Conservation (phyloP, 2,888 invertebrate genomes). For the Drosophila mimica region DNA sequence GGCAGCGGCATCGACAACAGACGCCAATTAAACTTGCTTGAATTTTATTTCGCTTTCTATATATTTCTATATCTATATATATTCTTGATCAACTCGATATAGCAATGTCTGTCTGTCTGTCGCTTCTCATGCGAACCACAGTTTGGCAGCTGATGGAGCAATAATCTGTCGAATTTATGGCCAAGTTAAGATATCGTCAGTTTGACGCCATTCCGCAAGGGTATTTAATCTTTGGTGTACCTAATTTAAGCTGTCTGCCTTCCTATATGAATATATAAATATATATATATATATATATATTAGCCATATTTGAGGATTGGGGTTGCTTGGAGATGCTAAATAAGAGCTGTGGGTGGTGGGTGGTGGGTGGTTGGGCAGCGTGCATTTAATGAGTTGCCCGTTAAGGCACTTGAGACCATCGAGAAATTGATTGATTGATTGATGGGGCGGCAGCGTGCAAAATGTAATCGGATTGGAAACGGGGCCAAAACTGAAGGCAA, state of each 20-base stretch:
- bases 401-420: constrained; percentile 55
- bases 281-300: neutral
- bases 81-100: too few species aligned
- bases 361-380: constrained; percentile 17
- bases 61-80: too few species aligned
- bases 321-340: neutral
- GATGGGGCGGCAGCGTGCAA: constrained; percentile 50
- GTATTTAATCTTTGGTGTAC: neutral
- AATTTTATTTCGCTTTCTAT: constrained; percentile 40
- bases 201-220: neutral
- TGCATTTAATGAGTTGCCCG: constrained; percentile 64
- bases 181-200: neutral
- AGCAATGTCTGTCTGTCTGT: too few species aligned
- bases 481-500: constrained; percentile 35
- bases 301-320: neutral
- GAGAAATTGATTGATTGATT: constrained; percentile 68
- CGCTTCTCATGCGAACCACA: too few species aligned
- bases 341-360: neutral
- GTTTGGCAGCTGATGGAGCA: neutral
- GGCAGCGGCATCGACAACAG: constrained; percentile 28
- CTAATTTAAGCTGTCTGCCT: neutral
- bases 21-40: constrained; percentile 71
- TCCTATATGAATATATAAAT: neutral
- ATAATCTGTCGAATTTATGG: neutral
- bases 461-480: constrained; percentile 39